Evolutionary conservation across 1,140 invertebrate genomes (phyloP).

Genomic region (Diabrotica virgifera): DNA sequence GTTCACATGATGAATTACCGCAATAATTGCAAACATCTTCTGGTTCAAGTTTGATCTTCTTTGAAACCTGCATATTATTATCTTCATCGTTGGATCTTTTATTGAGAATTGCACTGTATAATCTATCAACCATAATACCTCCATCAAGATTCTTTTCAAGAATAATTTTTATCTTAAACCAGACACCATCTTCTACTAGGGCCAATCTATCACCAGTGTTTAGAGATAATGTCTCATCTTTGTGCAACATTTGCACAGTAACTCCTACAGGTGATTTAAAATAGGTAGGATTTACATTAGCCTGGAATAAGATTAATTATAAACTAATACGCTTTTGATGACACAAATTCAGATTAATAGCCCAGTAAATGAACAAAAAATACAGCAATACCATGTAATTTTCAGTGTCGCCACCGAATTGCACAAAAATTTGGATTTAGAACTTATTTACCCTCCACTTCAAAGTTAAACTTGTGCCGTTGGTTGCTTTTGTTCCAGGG

Average conservation of each 20-base stretch:
- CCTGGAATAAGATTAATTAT: neutral
- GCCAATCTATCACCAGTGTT: conserved; percentile 8
- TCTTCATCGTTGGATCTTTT: neutral
- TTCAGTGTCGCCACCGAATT: too few species aligned
- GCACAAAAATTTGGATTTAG: too few species aligned
- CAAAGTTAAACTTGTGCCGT: too few species aligned
- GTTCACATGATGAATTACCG: neutral
- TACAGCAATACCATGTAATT: too few species aligned
- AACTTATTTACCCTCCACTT: too few species aligned
- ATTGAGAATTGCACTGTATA: neutral
- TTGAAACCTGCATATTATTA: neutral
- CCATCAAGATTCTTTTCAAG: neutral
- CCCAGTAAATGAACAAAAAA: too few species aligned
- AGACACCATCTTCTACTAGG: neutral
- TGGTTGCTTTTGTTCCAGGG: too few species aligned
- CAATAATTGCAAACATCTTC: neutral
- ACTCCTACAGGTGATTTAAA: conserved; percentile 6
- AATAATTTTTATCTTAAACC: conserved; percentile 10
- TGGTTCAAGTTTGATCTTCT: neutral
- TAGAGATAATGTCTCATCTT: neutral
- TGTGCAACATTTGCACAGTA: neutral
- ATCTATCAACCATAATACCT: neutral
- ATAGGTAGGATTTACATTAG: conserved; percentile 10
- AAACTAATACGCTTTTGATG: neutral
- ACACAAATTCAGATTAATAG: too few species aligned